Evolutionary conservation across 2,113 vertebrate species (phyloP).

Genomic region (Neolamprologus falcicula): DNA sequence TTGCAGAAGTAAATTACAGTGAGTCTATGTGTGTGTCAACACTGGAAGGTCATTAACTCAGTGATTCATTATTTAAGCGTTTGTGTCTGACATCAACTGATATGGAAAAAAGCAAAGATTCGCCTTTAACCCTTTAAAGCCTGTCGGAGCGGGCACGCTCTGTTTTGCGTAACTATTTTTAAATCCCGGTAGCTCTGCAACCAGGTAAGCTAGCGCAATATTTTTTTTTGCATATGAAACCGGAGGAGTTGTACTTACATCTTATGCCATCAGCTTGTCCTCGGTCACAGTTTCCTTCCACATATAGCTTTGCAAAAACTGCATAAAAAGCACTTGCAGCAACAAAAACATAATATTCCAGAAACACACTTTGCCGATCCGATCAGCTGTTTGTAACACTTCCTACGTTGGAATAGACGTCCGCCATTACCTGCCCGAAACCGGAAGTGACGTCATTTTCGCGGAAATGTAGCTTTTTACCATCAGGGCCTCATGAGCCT

Average conservation of each 20-base stretch:
- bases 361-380: rapidly evolving
- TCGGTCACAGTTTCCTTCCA: too few species aligned
- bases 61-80: not conserved
- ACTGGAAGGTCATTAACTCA: not conserved
- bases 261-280: too few species aligned
- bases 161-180: rapidly evolving
- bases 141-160: rapidly evolving
- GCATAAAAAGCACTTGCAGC: too few species aligned
- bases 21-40: not conserved
- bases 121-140: not conserved
- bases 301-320: rapidly evolving
- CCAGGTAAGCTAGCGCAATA: rapidly evolving
- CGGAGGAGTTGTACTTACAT: too few species aligned
- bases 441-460: rapidly evolving
- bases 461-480: too few species aligned
- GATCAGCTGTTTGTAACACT: too few species aligned
- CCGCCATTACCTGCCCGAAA: rapidly evolving
- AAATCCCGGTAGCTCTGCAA: too few species aligned
- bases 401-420: too few species aligned
- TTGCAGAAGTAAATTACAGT: not conserved
- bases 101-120: constrained; percentile 9
- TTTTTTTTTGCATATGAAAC: rapidly evolving
- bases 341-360: too few species aligned
- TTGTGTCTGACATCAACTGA: not conserved
- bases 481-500: too few species aligned